phyloP scores from a whole-genome alignment of 2,797 vertebrate species.

The Phaenicophaeus curvirostris region DNA sequence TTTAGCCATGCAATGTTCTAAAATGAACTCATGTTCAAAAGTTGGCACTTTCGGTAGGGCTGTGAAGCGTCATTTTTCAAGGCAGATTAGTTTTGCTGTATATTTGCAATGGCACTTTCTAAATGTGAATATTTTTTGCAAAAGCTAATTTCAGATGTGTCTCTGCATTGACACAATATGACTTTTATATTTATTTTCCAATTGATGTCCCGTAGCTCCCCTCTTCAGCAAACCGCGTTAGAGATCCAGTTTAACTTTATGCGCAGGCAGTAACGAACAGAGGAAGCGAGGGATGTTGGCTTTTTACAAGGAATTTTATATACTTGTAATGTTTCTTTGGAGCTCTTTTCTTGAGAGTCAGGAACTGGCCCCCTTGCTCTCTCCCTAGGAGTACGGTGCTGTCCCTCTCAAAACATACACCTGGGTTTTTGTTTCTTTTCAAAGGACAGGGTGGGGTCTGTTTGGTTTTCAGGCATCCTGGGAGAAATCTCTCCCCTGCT shows the following conservation, averaged over 20 bases:
- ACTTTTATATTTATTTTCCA: constrained; percentile 72
- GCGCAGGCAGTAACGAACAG: not conserved
- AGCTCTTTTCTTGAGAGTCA: not conserved
- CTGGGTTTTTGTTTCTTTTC: not conserved
- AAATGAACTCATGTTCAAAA: not conserved
- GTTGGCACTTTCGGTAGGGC: constrained; percentile 51
- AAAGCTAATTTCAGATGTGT: constrained; percentile 6
- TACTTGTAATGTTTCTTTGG: not conserved
- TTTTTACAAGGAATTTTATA: not conserved
- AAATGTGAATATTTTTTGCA: constrained; percentile 66
- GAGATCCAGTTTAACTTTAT: not conserved
- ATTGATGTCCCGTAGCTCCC: not conserved
- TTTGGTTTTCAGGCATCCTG: not conserved
- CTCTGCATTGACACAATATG: constrained; percentile 28
- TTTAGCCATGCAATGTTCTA: constrained; percentile 58
- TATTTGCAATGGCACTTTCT: constrained; percentile 78
- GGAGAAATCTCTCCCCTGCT: not conserved
- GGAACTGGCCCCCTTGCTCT: not conserved
- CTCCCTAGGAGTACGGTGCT: fast-evolving
- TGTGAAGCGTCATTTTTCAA: constrained; percentile 45
- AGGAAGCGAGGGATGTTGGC: not conserved
- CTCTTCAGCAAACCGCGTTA: not conserved
- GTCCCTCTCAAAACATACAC: not conserved
- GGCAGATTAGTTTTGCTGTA: constrained; percentile 65
- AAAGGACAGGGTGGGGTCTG: not conserved